phyloP scores from a whole-genome alignment of 2,888 invertebrate species.

The Chrysolina americana region DNA sequence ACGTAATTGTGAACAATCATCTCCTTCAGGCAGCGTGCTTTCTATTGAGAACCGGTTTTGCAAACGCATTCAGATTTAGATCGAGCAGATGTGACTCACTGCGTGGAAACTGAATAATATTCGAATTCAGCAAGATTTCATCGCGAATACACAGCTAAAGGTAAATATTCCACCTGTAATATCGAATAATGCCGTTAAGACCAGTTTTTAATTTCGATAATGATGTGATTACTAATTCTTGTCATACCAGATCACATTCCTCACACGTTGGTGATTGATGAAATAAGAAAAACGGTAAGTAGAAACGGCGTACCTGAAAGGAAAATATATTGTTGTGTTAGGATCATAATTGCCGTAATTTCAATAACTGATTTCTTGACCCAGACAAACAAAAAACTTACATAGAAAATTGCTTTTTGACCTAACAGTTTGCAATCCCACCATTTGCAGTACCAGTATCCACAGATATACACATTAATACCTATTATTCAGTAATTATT shows the following conservation, averaged over 20 bases:
- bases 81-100: conserved; percentile 19
- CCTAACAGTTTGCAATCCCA: background rate
- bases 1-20: conserved; percentile 18
- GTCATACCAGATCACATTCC: background rate
- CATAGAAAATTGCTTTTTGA: background rate
- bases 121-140: conserved; percentile 3
- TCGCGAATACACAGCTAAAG: background rate
- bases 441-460: too few species aligned
- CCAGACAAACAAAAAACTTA: background rate
- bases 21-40: conserved; percentile 8
- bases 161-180: background rate
- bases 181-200: conserved; percentile 1
- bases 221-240: background rate
- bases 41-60: conserved; percentile 19
- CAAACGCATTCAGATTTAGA: conserved; percentile 8
- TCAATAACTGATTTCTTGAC: background rate
- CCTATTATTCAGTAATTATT: too few species aligned
- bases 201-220: background rate
- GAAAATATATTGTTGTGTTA: too few species aligned
- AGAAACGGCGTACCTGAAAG: too few species aligned
- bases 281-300: too few species aligned
- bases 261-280: background rate
- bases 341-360: background rate
- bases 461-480: too few species aligned
- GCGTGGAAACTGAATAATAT: conserved; percentile 8